Evolutionary conservation across 2,113 vertebrate species (phyloP), one percentile per base, ranked within the genome.

Genomic region (Budorcas taxicolor): DNA sequence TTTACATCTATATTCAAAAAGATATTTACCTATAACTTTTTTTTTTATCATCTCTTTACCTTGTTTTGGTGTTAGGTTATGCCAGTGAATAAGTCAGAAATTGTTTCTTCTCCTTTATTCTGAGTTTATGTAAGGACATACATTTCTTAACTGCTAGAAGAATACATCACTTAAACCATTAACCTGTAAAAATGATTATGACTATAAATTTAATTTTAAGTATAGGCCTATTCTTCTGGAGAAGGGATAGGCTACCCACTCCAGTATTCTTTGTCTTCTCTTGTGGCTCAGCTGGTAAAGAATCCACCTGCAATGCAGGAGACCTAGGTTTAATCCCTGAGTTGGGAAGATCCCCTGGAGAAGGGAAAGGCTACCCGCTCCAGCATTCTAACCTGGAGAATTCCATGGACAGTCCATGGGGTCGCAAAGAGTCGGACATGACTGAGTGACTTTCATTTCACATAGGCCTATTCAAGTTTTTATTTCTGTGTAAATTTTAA

Each of bases 391-490:
- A 36, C 10, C 11, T 23, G 36, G 10, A 74, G 67, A 74, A 74
- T 74, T 13, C 67, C 67, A 74, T 74, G 67, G 67, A 74, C 5
- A 40, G 10, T 6, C 67, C 19, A 40, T 1, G 21, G 21, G 21
- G n/a, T 74, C 0, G 0, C 67, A 74, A 74, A 40, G n/a, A 74
- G 67, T 6, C 11, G 0, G 19, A 23, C 67, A 74, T 1, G 5
- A 74, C 36, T 40, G 19, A 40, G 67, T 0, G 3, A 23, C 10
- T 25, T 74, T 74, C n/a, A 23, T 36, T 71, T 71, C 67, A 71
- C 10, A 64, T 33, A 80, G 31, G 3, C 3, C 5, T 53, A 43
- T 71, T 74, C 16, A 62, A 21, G 43, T 31, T 87, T 60, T 47
- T 64, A 36, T 74, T 60, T 60, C 21, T 67, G 6, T 62, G 29